Base-by-base conservation (phyloP, 2,113 vertebrate genomes). In the Xyrauchen texanus region DNA sequence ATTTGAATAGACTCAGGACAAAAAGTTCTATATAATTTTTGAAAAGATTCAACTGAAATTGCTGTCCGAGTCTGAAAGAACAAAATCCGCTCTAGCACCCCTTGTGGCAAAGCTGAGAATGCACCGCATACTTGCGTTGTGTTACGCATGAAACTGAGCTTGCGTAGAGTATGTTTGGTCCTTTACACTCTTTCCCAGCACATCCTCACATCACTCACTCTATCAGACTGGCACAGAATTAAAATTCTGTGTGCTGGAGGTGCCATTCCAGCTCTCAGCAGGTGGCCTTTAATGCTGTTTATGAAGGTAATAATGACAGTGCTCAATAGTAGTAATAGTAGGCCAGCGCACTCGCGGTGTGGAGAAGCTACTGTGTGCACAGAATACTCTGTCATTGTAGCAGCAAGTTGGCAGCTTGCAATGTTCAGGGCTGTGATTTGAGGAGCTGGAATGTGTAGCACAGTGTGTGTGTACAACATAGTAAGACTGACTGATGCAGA, bases 261-360 rank as follows among this genome's bases (percentile, higher is more conserved):
- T 76, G 68, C 68, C 62, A 68, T 77, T 76, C 51, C n/a, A 72
- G 73, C 21, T 6, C 68, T 13, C 78, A 68, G 73, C 80, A 73
- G 78, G 78, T 63, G 74, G 73, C 62, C 58, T 53, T 69, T 83
- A 83, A 83, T 77, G 73, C 82, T 73, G 82, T 83, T 80, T 77
- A 83, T 83, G 78, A 77, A 68, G 73, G 72, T 77, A 83, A 83
- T 83, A 80, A 83, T 80, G 82, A 77, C 57, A 68, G 78, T 80
- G 82, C 45, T 83, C 71, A n/a, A 13, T n/a, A n/a, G n/a, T n/a
- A 80, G 82, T 83, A 83, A 80, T 80, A 77, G 78, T 61, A 42
- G 73, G 71, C 61, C 57, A 44, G 76, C 61, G 9, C 71, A 69
- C 76, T 52, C 34, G 5, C 21, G 21, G 34, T 8, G 15, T 7